Percentiles rank a stretch among this genome's conserved stretches.
Evolutionary conservation across 1,140 invertebrate species (phyloP).

Genomic region (Papilio dardanus): DNA sequence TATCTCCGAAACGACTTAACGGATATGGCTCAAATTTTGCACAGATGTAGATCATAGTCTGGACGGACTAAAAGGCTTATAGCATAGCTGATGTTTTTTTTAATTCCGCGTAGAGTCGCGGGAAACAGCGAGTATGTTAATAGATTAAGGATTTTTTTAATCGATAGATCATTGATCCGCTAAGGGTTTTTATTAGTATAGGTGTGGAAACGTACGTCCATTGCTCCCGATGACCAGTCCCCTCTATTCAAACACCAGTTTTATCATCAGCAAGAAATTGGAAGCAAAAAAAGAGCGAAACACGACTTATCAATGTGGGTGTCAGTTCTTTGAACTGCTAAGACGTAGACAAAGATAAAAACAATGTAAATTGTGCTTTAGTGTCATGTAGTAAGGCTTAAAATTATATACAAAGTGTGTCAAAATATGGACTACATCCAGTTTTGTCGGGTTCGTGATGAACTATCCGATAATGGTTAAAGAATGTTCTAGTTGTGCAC

Average conservation of each 20-base stretch:
- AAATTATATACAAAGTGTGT: not conserved
- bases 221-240: constrained; percentile 51
- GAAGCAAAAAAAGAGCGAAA: constrained; percentile 60
- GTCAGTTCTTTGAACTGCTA: constrained; percentile 63
- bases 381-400: not conserved
- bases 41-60: too few species aligned
- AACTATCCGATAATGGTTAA: constrained; percentile 19
- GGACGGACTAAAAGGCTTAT: too few species aligned
- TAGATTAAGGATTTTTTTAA: not conserved
- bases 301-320: constrained; percentile 53
- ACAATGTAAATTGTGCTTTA: not conserved
- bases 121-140: too few species aligned
- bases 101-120: too few species aligned
- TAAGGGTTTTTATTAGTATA: constrained; percentile 11
- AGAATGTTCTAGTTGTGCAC: constrained; percentile 17
- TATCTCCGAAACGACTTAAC: too few species aligned
- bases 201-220: constrained; percentile 44
- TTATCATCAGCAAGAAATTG: constrained; percentile 68
- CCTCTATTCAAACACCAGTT: constrained; percentile 61
- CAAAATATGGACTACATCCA: constrained; percentile 32
- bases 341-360: not conserved
- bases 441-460: constrained; percentile 24
- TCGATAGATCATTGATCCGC: not conserved
- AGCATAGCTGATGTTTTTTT: too few species aligned
- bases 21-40: too few species aligned